Evolutionary conservation across 2,888 invertebrate species (phyloP), one percentile per base, ranked within the genome.

Genomic region (Serripes groenlandicus): DNA sequence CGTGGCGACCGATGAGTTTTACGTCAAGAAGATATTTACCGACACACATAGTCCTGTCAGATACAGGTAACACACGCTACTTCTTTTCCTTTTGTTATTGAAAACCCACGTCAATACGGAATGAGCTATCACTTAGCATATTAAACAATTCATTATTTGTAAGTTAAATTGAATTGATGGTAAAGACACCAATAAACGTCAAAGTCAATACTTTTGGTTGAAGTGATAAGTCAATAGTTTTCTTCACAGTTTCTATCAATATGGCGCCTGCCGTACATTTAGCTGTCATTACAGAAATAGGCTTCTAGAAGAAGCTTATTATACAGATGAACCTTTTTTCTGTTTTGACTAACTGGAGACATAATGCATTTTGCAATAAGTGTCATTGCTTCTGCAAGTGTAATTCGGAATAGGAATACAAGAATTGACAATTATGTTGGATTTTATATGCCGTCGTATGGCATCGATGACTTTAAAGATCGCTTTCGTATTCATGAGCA

Each of bases 21-120:
- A 88, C 0, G 79, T 88, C n/a, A 85, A 86, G 34, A 81, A 82
- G 30, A 85, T 91, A 1, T 77, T 86, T 32, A 89, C 88, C 4
- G 91, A 90, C 9, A 78, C 79, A 0, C 92, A 92, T 78, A 90
- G 91, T 78, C 91, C 90, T 2, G 86, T 89, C 0, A 75, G 89
- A 69, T 92, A 89, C 79, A 89, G 92, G 92, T 90, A 78, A 66
- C 74, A 32, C 4, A 23, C 26, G 23, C 5, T n/a, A 11, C 34
- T 9, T 7, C n/a, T 54, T 72, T 15, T 7, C 28, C 28, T 28
- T n/a, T 18, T 56, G 7, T 56, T n/a, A 56, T n/a, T 56, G 7
- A n/a, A n/a, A 56, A 56, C 9, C 11, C 7, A 18, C 9, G 26
- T 18, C 7, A 18, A 7, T n/a, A 56, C 23, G 26, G 7, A 18